Evolutionary conservation across 2,888 invertebrate species (phyloP).

Genomic region (Nymphalis urticae): DNA sequence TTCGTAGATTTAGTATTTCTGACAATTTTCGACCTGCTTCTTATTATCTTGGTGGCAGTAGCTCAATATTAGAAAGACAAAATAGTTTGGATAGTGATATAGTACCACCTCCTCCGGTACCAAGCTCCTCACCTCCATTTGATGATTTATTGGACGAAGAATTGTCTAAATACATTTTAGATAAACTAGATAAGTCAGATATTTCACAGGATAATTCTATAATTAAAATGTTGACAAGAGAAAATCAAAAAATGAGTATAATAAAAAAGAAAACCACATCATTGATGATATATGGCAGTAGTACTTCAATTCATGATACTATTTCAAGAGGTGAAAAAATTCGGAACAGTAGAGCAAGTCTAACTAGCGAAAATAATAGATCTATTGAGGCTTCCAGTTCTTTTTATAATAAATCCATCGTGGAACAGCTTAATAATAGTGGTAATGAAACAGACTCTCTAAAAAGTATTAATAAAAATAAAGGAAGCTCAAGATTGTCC

Average conservation of each 20-base stretch:
- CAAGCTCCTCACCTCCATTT: slow-evolving; percentile 87
- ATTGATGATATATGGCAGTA: slow-evolving; percentile 77
- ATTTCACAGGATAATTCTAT: slow-evolving; percentile 75
- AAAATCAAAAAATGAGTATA: slow-evolving; percentile 73
- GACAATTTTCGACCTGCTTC: slow-evolving; percentile 94
- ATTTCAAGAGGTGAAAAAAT: slow-evolving; percentile 77
- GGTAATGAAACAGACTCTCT: slow-evolving; percentile 73
- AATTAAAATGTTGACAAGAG: slow-evolving; percentile 73
- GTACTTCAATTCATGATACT: slow-evolving; percentile 77
- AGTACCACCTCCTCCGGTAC: slow-evolving; percentile 89
- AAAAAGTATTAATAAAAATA: slow-evolving; percentile 71
- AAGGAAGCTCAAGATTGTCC: slow-evolving; percentile 73
- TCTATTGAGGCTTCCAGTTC: slow-evolving; percentile 52
- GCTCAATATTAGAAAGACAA: slow-evolving; percentile 84
- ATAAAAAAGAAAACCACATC: slow-evolving; percentile 75
- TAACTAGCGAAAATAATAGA: slow-evolving; percentile 64
- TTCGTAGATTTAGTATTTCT: slow-evolving; percentile 89
- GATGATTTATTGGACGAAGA: slow-evolving; percentile 86
- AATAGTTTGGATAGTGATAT: slow-evolving; percentile 92
- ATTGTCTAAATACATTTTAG: slow-evolving; percentile 75
- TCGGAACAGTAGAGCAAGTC: slow-evolving; percentile 72
- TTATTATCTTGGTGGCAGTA: slow-evolving; percentile 89
- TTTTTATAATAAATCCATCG: slow-evolving; percentile 57
- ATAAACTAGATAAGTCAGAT: slow-evolving; percentile 76
- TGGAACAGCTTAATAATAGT: slow-evolving; percentile 66